Conservation (phyloP, 2,113 vertebrate species). For the Crotophaga sulcirostris region DNA sequence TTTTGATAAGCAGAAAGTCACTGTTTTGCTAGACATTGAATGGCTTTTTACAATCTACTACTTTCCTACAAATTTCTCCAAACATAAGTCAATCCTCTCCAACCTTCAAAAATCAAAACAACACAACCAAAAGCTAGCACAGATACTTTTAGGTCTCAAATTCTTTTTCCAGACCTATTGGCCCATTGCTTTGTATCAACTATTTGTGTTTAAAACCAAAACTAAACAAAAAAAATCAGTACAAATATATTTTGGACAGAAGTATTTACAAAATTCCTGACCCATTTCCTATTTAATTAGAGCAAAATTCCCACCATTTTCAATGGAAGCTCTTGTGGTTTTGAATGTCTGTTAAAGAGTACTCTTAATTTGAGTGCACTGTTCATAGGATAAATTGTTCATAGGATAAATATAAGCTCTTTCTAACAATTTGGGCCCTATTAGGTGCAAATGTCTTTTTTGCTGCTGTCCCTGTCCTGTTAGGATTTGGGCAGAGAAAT, state of each 20-base stretch:
- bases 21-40: constrained; percentile 67
- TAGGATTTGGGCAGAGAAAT: background rate
- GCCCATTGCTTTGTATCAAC: background rate
- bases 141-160: background rate
- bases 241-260: background rate
- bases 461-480: background rate
- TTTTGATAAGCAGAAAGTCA: constrained; percentile 62
- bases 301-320: background rate
- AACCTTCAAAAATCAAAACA: constrained; percentile 34
- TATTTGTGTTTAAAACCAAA: background rate
- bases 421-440: background rate
- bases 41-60: constrained; percentile 65
- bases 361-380: background rate
- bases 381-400: background rate
- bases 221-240: background rate
- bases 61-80: constrained; percentile 56
- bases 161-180: background rate
- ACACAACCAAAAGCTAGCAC: background rate
- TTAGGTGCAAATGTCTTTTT: background rate
- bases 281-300: background rate
- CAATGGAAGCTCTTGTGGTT: rapidly evolving
- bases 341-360: background rate
- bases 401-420: background rate
- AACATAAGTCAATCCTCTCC: constrained; percentile 49
- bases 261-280: background rate